Evolutionary conservation across 2,888 invertebrate species (phyloP).

Genomic region (Hartigia nigra): DNA sequence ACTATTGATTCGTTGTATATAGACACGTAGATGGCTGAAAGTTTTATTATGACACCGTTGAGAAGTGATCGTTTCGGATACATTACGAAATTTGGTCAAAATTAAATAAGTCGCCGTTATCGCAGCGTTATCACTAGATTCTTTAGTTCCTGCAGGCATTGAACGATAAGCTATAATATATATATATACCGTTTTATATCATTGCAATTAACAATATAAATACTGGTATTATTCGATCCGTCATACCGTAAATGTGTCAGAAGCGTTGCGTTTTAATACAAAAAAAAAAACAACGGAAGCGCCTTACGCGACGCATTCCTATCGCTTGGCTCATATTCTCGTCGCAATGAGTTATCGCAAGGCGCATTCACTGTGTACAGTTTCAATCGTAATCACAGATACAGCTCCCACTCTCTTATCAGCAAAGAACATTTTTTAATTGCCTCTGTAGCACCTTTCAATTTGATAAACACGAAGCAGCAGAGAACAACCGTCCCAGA

Average conservation of each 20-base stretch:
- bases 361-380: neutral
- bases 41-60: neutral
- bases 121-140: neutral
- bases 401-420: neutral
- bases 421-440: neutral
- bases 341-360: neutral
- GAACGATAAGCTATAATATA: neutral
- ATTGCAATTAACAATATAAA: neutral
- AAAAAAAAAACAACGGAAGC: conserved; percentile 21
- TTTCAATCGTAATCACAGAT: neutral
- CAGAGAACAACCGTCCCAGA: neutral
- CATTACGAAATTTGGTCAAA: neutral
- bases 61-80: neutral
- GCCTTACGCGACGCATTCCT: conserved; percentile 45
- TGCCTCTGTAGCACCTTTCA: neutral
- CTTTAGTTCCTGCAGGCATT: neutral
- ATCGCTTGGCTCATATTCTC: conserved; percentile 34
- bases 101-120: neutral
- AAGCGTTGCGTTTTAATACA: neutral
- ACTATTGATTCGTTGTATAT: neutral
- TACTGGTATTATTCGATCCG: neutral
- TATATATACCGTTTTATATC: neutral
- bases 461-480: neutral
- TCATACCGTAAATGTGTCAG: conserved; percentile 1
- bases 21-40: neutral